Evolutionary conservation across 2,113 vertebrate species (phyloP), one percentile per base, ranked within the genome.

Genomic region (Dissostichus mawsoni): DNA sequence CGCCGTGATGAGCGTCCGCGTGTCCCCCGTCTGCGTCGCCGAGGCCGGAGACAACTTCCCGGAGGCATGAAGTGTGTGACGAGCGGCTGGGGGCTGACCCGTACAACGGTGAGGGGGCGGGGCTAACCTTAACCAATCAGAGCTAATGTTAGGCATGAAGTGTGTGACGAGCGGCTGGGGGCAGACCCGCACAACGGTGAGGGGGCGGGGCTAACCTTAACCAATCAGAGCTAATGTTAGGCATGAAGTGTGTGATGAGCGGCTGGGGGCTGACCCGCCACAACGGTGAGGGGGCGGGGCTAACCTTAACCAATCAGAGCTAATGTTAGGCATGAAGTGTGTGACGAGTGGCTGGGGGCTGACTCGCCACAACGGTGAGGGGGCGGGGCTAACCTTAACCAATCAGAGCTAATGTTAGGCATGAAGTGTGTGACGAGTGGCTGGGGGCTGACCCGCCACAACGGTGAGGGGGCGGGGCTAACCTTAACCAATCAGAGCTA

Each of bases 81-180:
- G 76, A 93, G 89, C 0, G 96, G 97, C 87, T 97, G 96, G 96
- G 96, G 96, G 7, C 92, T 93, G 89, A 96, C 95, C 72, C 90
- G 86, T n/a, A 91, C 90, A 93, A 84, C 0, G 94, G 96, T 96
- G 83, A 87, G 79, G 20, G 5, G n/a, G 33, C n/a, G 16, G 36
- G 36, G 36, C 36, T 6, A 6, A 6, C 7, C 36, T 36, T 36
- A 36, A 36, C 84, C 70, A 73, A 68, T 71, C 64, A 48, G 29
- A 61, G 29, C 8, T 33, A 36, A 36, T 36, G 36, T 3, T 29
- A 0, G 95, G 95, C 62, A 70, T 91, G 75, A 82, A 1, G 83
- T 97, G 97, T 1, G 90, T 93, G 84, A 97, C 96, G 77, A 93
- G 89, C 0, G 96, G 97, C 88, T 97, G 96, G 96, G 96, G 96